Evolutionary conservation across 2,113 vertebrate genomes (phyloP).

Genomic region (Strix uralensis): DNA sequence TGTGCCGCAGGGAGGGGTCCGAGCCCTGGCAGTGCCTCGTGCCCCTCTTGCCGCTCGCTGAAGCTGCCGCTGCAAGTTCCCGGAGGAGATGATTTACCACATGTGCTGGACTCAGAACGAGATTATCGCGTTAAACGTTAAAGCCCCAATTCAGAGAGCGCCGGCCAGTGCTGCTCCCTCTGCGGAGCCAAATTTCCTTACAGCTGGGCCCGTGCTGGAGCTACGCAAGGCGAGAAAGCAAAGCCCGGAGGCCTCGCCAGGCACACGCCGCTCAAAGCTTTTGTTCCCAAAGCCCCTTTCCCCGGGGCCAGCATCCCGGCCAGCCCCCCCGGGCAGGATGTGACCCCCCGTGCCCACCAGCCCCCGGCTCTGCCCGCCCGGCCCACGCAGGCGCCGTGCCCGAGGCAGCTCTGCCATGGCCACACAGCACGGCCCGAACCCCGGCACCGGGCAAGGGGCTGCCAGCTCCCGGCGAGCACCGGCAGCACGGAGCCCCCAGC

Average conservation of each 20-base stretch:
- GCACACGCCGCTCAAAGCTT: not conserved
- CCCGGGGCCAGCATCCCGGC: not conserved
- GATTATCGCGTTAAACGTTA: slow-evolving; percentile 31
- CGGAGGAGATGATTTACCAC: not conserved
- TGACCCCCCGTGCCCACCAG: rapidly evolving
- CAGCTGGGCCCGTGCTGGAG: not conserved
- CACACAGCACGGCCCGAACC: rapidly evolving
- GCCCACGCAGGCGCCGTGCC: not conserved
- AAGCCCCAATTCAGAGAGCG: not conserved
- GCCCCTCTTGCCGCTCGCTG: rapidly evolving
- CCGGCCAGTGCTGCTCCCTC: not conserved
- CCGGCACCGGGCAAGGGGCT: not conserved
- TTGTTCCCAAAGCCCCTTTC: not conserved
- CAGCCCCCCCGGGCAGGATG: not conserved
- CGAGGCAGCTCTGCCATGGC: not conserved
- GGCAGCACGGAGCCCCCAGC: not conserved
- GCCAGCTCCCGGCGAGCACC: not conserved
- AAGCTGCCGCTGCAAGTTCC: not conserved
- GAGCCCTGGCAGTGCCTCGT: rapidly evolving
- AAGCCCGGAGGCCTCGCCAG: not conserved
- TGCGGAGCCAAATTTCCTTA: not conserved
- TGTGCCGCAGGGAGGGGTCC: not conserved
- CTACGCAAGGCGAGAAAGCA: not conserved
- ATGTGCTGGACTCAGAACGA: not conserved
- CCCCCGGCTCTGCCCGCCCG: not conserved